Evolutionary conservation across 2,888 invertebrate genomes (phyloP), one percentile per base, ranked within the genome.

Genomic region (Cerastoderma edule): DNA sequence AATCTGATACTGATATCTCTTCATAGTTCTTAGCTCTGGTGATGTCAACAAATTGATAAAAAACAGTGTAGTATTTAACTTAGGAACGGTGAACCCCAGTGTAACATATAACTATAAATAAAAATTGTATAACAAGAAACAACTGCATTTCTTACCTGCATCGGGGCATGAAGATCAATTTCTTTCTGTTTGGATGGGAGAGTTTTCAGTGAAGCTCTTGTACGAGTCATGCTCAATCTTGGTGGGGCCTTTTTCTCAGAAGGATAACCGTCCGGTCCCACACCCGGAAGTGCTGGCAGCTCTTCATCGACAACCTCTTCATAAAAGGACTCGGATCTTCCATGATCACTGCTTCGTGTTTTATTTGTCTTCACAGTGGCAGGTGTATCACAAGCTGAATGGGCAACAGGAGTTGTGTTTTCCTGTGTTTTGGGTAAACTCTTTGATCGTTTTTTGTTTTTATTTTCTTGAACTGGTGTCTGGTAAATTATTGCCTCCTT

Each of bases 401-500:
- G 24, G 22, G 65, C 8, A 10, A 22, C 53, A n/a, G 50, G 13
- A 22, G 46, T 16, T 16, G 16, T 16, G 6, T 67, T 50, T 27
- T 50, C 46, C 30, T 46, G 64, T 19, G 67, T 73, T n/a, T 67
- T 46, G 5, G 44, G 24, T 27, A 1, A 1, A 1, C 16, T 27
- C 19, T 8, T 32, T 27, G 22, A n/a, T 16, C 16, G 16, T 24
- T n/a, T 39, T 32, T 46, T 35, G n/a, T 66, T 50, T 19, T 32
- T 35, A 33, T 5, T 13, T 27, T 32, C 33, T 6, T 46, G 22
- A 19, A 69, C 32, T 19, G 77, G 77, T 65, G 77, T 77, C n/a
- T 67, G 67, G 19, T 67, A 50, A n/a, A 83, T 68, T 68, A 84
- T 86, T 28, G 83, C 80, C 56, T 87, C 87, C 72, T 84, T 84